phyloP scores from a whole-genome alignment of 2,888 invertebrate species.

The Pandemis heparana region DNA sequence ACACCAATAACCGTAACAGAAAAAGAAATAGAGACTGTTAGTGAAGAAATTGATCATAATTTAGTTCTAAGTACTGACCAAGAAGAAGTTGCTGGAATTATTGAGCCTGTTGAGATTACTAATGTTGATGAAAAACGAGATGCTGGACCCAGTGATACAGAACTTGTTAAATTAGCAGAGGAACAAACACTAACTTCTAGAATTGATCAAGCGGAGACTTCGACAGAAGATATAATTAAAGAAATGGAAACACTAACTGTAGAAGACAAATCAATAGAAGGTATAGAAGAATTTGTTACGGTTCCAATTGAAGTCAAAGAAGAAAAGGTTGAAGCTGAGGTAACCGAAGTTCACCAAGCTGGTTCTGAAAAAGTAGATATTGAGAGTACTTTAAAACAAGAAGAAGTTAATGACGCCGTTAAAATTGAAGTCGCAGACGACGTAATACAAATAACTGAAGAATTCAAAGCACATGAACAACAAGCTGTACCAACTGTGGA shows the following conservation, averaged over 20 bases:
- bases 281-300: not conserved
- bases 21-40: not conserved
- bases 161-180: not conserved
- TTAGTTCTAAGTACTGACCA: not conserved
- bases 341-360: constrained; percentile 29
- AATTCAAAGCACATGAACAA: not conserved
- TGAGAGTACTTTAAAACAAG: not conserved
- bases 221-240: not conserved
- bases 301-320: not conserved
- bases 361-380: not conserved
- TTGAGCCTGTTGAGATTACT: not conserved
- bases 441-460: not conserved
- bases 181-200: not conserved
- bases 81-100: not conserved
- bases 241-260: not conserved
- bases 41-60: not conserved
- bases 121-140: not conserved
- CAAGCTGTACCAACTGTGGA: not conserved
- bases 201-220: not conserved
- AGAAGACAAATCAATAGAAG: not conserved
- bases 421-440: not conserved
- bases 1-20: not conserved
- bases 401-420: not conserved
- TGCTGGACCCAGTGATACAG: not conserved
- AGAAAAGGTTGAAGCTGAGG: constrained; percentile 33